Conservation (phyloP, 2,113 vertebrate species). For the Noctilio leporinus region DNA sequence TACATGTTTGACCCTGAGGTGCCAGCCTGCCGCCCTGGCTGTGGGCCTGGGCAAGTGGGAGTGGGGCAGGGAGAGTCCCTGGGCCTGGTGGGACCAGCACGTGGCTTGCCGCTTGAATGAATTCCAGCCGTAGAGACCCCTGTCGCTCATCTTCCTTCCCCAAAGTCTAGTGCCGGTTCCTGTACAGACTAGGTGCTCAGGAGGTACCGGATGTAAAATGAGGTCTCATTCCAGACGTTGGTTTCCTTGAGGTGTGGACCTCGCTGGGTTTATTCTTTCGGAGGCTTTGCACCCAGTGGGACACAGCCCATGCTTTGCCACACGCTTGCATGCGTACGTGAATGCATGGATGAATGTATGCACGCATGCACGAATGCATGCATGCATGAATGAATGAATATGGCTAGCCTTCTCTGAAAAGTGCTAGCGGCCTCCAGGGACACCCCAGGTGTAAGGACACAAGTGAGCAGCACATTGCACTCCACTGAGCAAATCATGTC, state of each 20-base stretch:
- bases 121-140: not conserved
- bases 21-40: not conserved
- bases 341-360: not conserved
- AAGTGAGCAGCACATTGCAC: not conserved
- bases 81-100: not conserved
- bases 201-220: not conserved
- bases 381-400: not conserved
- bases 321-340: too few relatives aligned
- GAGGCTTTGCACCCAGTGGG: not conserved
- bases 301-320: not conserved
- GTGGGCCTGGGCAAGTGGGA: fast-evolving
- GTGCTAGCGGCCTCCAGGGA: not conserved
- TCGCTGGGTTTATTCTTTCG: not conserved
- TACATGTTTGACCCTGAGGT: not conserved
- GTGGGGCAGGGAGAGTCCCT: not conserved
- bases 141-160: not conserved
- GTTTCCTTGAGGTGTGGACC: not conserved
- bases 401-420: not conserved
- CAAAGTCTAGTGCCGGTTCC: not conserved
- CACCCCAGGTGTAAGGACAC: not conserved
- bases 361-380: not conserved
- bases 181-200: not conserved
- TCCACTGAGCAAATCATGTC: not conserved
- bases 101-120: not conserved
- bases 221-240: not conserved